Evolutionary conservation across 2,888 invertebrate species (phyloP).

Genomic region (Opisthograptis luteolata): DNA sequence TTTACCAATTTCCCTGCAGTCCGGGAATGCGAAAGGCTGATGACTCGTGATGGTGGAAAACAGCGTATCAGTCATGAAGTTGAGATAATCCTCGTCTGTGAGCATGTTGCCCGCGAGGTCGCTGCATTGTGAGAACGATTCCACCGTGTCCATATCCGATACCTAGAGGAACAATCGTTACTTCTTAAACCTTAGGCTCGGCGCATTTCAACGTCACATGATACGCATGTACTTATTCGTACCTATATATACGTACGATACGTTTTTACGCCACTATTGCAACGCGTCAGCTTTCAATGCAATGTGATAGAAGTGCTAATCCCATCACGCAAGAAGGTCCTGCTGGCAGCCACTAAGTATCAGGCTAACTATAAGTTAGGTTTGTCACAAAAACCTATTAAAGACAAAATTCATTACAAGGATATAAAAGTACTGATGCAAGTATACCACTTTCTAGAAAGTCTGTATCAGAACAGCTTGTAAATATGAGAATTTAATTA

Average conservation of each 20-base stretch:
- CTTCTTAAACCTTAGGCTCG: neutral
- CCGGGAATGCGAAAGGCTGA: slow-evolving; percentile 98
- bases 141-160: slow-evolving; percentile 89
- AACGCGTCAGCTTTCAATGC: too few relatives aligned
- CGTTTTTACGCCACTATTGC: too few relatives aligned
- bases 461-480: neutral
- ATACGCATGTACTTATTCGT: too few relatives aligned
- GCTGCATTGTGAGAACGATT: slow-evolving; percentile 88
- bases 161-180: slow-evolving; percentile 68
- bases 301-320: too few relatives aligned
- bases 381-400: too few relatives aligned
- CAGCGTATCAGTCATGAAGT: slow-evolving; percentile 94
- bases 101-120: slow-evolving; percentile 89
- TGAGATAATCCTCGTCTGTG: slow-evolving; percentile 94
- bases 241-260: too few relatives aligned
- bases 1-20: slow-evolving; percentile 97
- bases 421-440: too few relatives aligned
- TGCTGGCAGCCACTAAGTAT: too few relatives aligned
- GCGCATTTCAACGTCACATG: neutral
- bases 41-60: slow-evolving; percentile 93
- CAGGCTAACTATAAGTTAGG: too few relatives aligned
- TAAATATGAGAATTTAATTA: neutral
- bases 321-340: too few relatives aligned
- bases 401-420: too few relatives aligned
- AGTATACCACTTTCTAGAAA: neutral